Base-by-base conservation (phyloP, 2,113 vertebrate species). In the Oceanodroma tethys region DNA sequence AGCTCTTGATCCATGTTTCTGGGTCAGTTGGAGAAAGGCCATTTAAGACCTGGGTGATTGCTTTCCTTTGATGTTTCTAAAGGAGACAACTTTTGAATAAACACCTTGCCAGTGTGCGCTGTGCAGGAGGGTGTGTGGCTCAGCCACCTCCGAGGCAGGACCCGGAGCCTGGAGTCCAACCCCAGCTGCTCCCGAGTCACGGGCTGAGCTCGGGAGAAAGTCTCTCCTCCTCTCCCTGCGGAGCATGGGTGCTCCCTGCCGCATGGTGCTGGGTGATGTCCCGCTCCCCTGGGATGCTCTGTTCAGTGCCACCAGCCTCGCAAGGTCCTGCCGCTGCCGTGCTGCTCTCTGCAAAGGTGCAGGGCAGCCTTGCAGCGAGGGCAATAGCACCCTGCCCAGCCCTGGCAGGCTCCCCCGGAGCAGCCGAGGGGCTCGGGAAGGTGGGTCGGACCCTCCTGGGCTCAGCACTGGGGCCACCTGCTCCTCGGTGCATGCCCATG, bases 1-100 rank as follows among this genome's bases (percentile, higher is more conserved):
- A 11, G 95, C 95, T 81, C 94, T 59, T 85, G 70, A 93, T 87
- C 97, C 93, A 0, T 7, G 16, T 97, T 97, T 97, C 96, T 97
- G 94, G 97, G 96, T 97, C 95, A 95, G 94, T 81, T 42, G 53
- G 89, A 82, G 83, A 92, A 93, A 97, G 95, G 95, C 81, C 86
- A 11, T 56, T 68, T 18, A 4, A 48, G 78, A 68, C 6, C 95
- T 0, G 70, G 75, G 62, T 2, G 10, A 16, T 47, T 42, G 47
- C 40, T 87, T 82, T 4, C 78, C 86, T 97, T 95, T 96, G 94
- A 95, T 95, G 86, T 89, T 89, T 12, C 27, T 34, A 3, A 19
- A 91, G 47, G 40, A 81, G 86, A 19, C 0, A n/a, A 27, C 55
- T 81, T 48, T 17, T 1, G 34, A 62, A 55, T 43, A 9, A 94